A percentile compares a stretch with the other conserved stretches of the same genome.
Evolutionary conservation across 1,140 invertebrate genomes (phyloP).

Genomic region (Sycophaga agraensis): DNA sequence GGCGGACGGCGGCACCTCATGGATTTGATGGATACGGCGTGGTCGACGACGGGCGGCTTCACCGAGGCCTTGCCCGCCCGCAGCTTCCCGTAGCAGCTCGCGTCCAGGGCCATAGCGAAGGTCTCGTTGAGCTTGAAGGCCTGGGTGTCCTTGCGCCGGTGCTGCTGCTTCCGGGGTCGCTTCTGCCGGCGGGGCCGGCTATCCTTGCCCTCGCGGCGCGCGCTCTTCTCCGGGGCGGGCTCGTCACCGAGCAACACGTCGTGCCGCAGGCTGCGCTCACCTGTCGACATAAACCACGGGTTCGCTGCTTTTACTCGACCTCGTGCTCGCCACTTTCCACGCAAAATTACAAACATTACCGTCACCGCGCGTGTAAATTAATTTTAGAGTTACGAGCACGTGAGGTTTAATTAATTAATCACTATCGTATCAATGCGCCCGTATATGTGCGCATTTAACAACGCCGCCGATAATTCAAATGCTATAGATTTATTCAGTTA

Average conservation of each 20-base stretch:
- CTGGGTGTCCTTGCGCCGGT: background rate
- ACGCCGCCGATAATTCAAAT: no score
- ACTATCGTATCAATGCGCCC: no score
- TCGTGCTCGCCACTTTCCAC: no score
- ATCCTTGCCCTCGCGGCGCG: background rate
- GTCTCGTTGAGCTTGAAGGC: slow-evolving; percentile 39
- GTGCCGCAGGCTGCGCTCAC: slow-evolving; percentile 25
- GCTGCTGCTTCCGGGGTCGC: slow-evolving; percentile 2
- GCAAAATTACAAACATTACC: no score
- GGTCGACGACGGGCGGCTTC: slow-evolving; percentile 44
- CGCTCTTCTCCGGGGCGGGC: slow-evolving; percentile 11
- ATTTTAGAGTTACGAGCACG: no score
- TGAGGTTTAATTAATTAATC: no score
- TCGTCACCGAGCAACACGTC: slow-evolving; percentile 41
- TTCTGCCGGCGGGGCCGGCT: slow-evolving; percentile 1
- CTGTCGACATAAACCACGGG: slow-evolving; percentile 4
- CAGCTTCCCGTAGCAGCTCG: slow-evolving; percentile 44
- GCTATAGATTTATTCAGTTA: no score
- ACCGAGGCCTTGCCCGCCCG: slow-evolving; percentile 30
- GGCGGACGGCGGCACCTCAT: no score
- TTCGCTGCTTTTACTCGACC: no score
- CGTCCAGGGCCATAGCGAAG: slow-evolving; percentile 41
- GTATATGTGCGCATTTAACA: no score
- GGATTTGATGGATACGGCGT: slow-evolving; percentile 42
- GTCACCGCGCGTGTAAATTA: no score